Evolutionary conservation across 2,888 invertebrate species (phyloP).

Genomic region (Philhelius pedissequus): DNA sequence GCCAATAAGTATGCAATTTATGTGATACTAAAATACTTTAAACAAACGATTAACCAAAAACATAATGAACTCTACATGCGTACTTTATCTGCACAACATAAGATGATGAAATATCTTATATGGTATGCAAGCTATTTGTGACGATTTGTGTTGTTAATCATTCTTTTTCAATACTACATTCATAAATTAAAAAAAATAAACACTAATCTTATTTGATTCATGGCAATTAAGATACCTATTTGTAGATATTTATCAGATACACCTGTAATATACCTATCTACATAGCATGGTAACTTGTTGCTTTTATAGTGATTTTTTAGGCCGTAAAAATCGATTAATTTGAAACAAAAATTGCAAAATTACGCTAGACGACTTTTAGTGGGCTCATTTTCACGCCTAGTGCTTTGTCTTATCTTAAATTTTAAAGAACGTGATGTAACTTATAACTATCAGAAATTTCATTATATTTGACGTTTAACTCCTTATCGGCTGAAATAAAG

Average conservation of each 20-base stretch:
- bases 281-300: no score
- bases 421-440: neutral
- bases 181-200: no score
- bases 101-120: no score
- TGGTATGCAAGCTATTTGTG: no score
- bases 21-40: no score
- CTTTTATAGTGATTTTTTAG: neutral
- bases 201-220: neutral
- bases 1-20: no score
- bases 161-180: no score
- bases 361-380: neutral
- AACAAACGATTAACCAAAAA: no score
- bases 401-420: neutral
- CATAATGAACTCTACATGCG: no score
- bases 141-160: no score
- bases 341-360: neutral
- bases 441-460: neutral
- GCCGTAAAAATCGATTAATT: neutral
- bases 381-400: neutral
- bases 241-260: neutral
- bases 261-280: no score
- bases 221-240: neutral
- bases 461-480: neutral
- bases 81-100: no score
- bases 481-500: neutral